Evolutionary conservation across 2,888 invertebrate genomes (phyloP), one percentile per base, ranked within the genome.

Genomic region (Noctua janthina): DNA sequence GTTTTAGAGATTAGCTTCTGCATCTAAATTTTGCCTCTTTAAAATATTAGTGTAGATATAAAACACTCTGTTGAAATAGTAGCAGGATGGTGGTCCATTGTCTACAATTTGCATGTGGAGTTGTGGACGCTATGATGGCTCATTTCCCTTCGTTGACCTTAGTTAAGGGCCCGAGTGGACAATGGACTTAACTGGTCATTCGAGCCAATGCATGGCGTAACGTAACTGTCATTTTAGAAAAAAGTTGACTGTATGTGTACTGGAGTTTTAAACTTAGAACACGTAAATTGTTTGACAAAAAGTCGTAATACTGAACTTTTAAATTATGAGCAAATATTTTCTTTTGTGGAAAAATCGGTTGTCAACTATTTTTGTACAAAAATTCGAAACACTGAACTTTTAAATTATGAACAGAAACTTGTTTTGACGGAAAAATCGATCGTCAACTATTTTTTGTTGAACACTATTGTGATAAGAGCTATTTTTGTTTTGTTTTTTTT

Each of bases 141-240:
- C 85, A 86, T 86, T 86, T 86, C 83, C 79, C 83, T 80, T 85
- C 56, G 85, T 85, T 86, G 86, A 86, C 85, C 86, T 76, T 78
- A 86, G 83, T 86, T 86, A 86, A 85, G 86, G 86, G 83, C 76
- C 73, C 29, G 75, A 68, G 71, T 59, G 43, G 72, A 76, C 86
- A 79, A 79, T 75, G 67, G 56, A 83, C 77, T 76, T 79, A 83
- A 83, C 86, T 78, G 74, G 23, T 59, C 49, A 54, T 54, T 75
- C 23, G 66, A 67, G 56, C 54, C 74, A 77, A 75, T 54, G 51
- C 51, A 54, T 86, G 79, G 68, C 59, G 72, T 69, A 77, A 79
- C 79, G 72, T 66, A 64, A 83, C 86, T 59, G 68, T 54, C 69
- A 56, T 71, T 74, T 51, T 70, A 66, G 23, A 59, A 59, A 74